Base-by-base conservation (phyloP, 2,888 invertebrate species). In the Xestia rhomboidea region DNA sequence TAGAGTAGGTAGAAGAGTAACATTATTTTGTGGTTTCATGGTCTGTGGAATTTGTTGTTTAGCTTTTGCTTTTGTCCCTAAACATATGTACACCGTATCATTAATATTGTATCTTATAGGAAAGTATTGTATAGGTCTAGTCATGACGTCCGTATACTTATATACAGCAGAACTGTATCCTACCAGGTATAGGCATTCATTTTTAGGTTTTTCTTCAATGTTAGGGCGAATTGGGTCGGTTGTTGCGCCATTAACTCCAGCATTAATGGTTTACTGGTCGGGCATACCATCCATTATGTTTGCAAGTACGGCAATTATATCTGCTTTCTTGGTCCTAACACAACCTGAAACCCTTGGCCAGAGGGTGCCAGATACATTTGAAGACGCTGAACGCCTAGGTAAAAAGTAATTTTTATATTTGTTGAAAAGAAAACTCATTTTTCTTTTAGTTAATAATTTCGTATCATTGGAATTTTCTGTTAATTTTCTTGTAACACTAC, bases 161-260 rank as follows among this genome's bases (percentile, higher is more conserved):
- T 98, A 97, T 89, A 98, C 98, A 4, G 97, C 98, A n/a, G 98
- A 98, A 92, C 93, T 98, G 87, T 98, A 98, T 90, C 98, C 98
- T 0, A 98, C 98, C 7, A 97, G 97, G 84, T 95, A 98, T 44
- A 96, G 98, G 4, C 98, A 98, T 89, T 97, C 98, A 49, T 96
- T 98, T 83, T 95, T 98, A 75, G 98, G 97, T 0, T 96, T 97
- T 76, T 98, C 98, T 85, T 98, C 98, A 7, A 98, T 98, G 97
- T 95, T 98, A 87, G 98, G 98, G 27, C 96, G 98, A 13, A 96
- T 98, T 73, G 98, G 98, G 0, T 98, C 98, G 0, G 97, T 98
- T 89, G 89, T 98, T 71, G 97, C 98, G 1, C 98, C 98, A 0
- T 97, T 98, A 88, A 97, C 98, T 6, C 97, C 97, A 27, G 95